Conservation (phyloP, 2,113 vertebrate species). For the Oreotragus oreotragus region DNA sequence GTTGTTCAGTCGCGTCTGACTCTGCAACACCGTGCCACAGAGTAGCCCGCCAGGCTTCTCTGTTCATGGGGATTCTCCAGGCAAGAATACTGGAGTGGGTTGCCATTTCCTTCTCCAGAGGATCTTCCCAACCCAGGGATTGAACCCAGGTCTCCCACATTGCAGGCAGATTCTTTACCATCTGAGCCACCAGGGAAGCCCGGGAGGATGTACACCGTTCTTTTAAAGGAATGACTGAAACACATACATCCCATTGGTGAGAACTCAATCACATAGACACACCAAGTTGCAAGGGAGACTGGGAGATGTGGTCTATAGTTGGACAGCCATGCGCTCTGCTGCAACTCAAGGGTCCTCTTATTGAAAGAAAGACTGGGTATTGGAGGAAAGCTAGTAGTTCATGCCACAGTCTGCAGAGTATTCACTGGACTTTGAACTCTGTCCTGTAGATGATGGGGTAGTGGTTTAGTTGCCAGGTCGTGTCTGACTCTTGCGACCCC, state of each 20-base stretch:
- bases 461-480: too few species aligned
- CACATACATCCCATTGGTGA: background rate
- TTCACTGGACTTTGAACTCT: background rate
- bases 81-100: background rate
- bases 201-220: too few species aligned
- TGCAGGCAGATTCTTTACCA: too few species aligned
- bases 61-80: background rate
- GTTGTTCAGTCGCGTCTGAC: background rate
- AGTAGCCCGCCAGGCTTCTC: background rate
- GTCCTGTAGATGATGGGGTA: background rate
- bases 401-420: rapidly evolving
- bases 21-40: background rate
- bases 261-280: background rate
- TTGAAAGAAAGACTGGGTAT: background rate
- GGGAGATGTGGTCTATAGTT: background rate
- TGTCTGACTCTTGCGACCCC: too few species aligned
- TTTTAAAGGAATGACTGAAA: background rate
- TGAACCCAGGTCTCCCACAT: too few species aligned
- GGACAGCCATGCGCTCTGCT: background rate
- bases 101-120: background rate
- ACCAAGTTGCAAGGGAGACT: background rate
- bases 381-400: background rate
- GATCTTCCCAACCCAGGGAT: too few species aligned
- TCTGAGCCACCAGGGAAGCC: background rate
- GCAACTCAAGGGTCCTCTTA: background rate